Evolutionary conservation across 1,140 invertebrate species (phyloP), one percentile per base, ranked within the genome.

Genomic region (Triops longicaudatus): DNA sequence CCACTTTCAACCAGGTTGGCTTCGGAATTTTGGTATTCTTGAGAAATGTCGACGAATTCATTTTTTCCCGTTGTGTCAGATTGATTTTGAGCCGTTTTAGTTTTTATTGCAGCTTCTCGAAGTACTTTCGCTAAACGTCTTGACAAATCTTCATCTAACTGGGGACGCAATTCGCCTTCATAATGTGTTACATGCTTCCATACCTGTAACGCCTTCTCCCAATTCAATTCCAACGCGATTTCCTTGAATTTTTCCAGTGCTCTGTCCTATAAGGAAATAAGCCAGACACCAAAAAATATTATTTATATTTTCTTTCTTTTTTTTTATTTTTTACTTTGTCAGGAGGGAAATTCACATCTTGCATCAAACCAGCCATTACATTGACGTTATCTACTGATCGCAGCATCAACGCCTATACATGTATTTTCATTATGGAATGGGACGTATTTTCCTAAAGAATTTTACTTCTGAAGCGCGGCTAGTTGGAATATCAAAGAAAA

Each of bases 301-400:
- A 7, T 37, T 37, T 7, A 2, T 7, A 37, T 63, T 63, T 63
- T 6, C n/a, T 63, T n/a, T 81, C 26, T n/a, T 31, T 71, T 9
- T 31, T n/a, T 42, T 28, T 7, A 17, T 26, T 42, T 78, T 77
- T 73, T 81, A 83, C 82, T 79, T 82, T 80, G 73, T 82, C 78
- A 17, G 82, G 72, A 43, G 81, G 78, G 78, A 86, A 87, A 1
- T 79, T 41, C 77, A 87, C 82, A 75, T 82, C 73, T 75, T 78
- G 77, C 73, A 80, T 78, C 11, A 83, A 78, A 31, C 83, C 81
- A 77, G 85, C 81, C n/a, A 85, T 79, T 10, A 84, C 81, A 73
- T 81, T 82, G 44, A 83, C 80, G 78, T 88, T 87, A 78, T 88
- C 87, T 76, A 88, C 82, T 3, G 84, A 85, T 78, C 86, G 82